Percentiles rank a stretch among this genome's conserved stretches.
Evolutionary conservation across 2,888 invertebrate species (phyloP).

Genomic region (Nephrotoma appendiculata): DNA sequence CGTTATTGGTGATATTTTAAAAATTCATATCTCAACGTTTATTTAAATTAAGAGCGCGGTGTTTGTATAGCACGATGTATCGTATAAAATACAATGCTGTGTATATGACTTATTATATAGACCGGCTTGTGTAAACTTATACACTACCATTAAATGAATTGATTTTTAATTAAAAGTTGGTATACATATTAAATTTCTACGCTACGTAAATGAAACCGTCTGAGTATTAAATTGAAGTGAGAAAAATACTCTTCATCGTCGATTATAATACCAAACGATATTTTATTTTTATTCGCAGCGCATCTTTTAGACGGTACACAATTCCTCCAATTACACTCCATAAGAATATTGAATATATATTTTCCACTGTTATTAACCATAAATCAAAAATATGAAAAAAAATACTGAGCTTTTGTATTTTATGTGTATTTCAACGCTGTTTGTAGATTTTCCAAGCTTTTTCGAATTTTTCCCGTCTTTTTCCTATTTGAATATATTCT

Average conservation of each 20-base stretch:
- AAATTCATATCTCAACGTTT: background rate
- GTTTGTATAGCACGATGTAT: no score
- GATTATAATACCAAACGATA: no score
- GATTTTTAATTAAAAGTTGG: background rate
- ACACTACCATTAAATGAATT: background rate
- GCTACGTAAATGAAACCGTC: background rate
- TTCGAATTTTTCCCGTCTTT: background rate
- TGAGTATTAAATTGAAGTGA: background rate
- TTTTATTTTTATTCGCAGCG: no score
- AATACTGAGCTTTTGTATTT: background rate
- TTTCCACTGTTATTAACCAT: background rate
- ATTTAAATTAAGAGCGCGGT: background rate
- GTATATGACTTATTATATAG: background rate
- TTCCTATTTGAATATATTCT: background rate
- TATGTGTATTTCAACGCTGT: background rate
- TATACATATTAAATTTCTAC: background rate
- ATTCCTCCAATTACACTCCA: background rate
- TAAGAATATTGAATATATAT: background rate
- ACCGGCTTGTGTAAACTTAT: background rate
- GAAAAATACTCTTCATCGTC: background rate
- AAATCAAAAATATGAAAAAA: background rate
- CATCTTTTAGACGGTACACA: background rate
- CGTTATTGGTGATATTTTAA: background rate
- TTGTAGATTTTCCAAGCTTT: background rate
- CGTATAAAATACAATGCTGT: no score